Conservation (phyloP, 2,113 vertebrate genomes). For the Mus spicilegus region DNA sequence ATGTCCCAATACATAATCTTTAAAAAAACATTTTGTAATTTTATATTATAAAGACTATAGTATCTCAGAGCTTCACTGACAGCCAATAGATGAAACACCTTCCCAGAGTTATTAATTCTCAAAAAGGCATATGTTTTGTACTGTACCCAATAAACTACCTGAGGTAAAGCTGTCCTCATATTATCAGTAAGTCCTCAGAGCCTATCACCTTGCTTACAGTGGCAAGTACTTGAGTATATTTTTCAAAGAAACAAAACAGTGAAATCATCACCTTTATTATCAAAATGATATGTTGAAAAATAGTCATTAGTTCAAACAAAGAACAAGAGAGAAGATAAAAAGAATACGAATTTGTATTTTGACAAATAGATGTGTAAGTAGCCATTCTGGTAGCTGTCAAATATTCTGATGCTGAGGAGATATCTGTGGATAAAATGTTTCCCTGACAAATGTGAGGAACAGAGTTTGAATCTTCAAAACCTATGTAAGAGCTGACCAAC, state of each 20-base stretch:
- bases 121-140: neutral
- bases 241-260: neutral
- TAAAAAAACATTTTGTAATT: neutral
- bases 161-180: neutral
- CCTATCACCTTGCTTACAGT: neutral
- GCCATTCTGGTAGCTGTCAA: slow-evolving; percentile 14
- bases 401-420: neutral
- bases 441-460: neutral
- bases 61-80: neutral
- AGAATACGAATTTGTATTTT: neutral
- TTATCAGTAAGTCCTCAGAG: neutral
- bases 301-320: neutral
- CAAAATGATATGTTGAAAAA: neutral
- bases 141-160: neutral
- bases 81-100: neutral
- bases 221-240: neutral
- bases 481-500: neutral
- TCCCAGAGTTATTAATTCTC: neutral
- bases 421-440: neutral
- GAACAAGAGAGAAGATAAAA: neutral
- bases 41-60: neutral
- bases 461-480: neutral
- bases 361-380: neutral
- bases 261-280: neutral
- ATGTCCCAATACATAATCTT: neutral